A percentile compares a stretch with the other conserved stretches of the same genome.
Conservation (phyloP, 2,797 vertebrate species). For the Tapera naevia region DNA sequence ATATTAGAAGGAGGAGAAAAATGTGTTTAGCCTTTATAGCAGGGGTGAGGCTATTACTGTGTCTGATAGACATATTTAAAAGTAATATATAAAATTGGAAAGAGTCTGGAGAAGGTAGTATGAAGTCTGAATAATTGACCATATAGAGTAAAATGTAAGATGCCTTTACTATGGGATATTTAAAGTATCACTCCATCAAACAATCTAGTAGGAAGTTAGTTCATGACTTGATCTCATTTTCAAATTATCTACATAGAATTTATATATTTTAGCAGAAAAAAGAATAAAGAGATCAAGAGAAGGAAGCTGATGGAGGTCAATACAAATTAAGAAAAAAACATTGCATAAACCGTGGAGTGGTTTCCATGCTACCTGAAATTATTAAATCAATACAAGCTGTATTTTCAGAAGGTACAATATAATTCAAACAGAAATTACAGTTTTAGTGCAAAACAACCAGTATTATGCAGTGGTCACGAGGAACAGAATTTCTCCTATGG, state of each 20-base stretch:
- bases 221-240: background rate
- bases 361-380: background rate
- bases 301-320: background rate
- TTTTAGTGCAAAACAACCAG: background rate
- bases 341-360: background rate
- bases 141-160: background rate
- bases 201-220: background rate
- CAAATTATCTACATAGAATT: background rate
- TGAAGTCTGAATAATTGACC: slow-evolving; percentile 14
- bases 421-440: background rate
- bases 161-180: background rate
- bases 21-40: background rate
- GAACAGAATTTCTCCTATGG: background rate
- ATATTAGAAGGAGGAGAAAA: background rate
- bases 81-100: background rate
- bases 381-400: background rate
- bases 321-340: background rate
- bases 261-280: background rate
- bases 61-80: slow-evolving; percentile 6
- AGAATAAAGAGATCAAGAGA: background rate
- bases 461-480: background rate
- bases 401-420: background rate
- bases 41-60: background rate
- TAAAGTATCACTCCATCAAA: slow-evolving; percentile 13
- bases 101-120: background rate